A percentile compares a stretch with the other conserved stretches of the same genome.
These are phyloP conservation scores for Gerris buenoi DNA, from an alignment of 1,140 invertebrate species.

Conservation along the genomic window DNA sequence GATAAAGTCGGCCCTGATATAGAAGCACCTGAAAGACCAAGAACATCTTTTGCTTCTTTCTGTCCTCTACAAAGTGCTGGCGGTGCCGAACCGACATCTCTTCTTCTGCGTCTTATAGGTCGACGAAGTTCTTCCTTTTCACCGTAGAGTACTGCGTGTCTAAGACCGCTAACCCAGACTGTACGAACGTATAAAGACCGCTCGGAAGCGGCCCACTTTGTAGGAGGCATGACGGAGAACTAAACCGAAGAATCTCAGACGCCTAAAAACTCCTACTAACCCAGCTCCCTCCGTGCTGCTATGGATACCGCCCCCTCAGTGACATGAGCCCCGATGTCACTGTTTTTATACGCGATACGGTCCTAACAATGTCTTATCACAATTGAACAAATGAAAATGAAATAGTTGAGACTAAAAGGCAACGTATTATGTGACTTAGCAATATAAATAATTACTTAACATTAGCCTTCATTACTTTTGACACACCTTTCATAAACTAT, in stretches of 20 bases:
- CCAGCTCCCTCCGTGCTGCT: too few relatives aligned
- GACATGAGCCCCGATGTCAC: too few relatives aligned
- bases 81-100: not conserved
- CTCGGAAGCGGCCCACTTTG: slow-evolving; percentile 48
- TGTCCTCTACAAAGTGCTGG: not conserved
- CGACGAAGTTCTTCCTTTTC: not conserved
- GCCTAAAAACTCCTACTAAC: too few relatives aligned
- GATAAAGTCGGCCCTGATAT: not conserved
- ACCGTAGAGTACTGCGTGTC: slow-evolving; percentile 48
- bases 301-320: too few relatives aligned
- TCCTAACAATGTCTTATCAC: too few relatives aligned
- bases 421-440: too few relatives aligned
- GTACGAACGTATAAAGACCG: slow-evolving; percentile 50
- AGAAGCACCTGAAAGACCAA: not conserved
- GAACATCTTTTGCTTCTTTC: not conserved
- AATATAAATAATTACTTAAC: too few relatives aligned
- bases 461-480: too few relatives aligned
- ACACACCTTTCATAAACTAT: too few relatives aligned
- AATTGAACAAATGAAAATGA: too few relatives aligned
- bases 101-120: not conserved
- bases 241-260: not conserved
- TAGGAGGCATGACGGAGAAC: not conserved
- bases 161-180: slow-evolving; percentile 50
- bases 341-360: too few relatives aligned
- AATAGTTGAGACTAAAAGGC: too few relatives aligned